Conservation (phyloP, 2,888 invertebrate species). For the Trichogramma dendrolimi region DNA sequence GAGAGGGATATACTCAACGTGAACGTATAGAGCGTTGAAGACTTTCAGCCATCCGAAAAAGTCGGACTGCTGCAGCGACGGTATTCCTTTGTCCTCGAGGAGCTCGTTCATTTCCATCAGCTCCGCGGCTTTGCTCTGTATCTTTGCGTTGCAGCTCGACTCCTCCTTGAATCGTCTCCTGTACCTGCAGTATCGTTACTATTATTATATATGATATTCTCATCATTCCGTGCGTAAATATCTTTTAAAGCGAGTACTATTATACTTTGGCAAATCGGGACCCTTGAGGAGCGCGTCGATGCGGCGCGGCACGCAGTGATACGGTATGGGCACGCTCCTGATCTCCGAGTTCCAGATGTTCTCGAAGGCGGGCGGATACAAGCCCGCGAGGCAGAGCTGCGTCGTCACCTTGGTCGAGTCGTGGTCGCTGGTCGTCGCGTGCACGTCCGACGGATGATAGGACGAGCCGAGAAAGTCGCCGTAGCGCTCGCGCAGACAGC, state of each 20-base stretch:
- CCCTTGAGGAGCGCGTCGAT: background rate
- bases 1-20: conserved; percentile 8
- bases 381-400: conserved; percentile 61
- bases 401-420: conserved; percentile 72
- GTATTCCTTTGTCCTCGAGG: conserved; percentile 18
- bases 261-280: conserved; percentile 1
- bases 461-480: conserved; percentile 51
- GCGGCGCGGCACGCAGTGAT: background rate
- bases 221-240: background rate
- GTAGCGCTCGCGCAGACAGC: conserved; percentile 53
- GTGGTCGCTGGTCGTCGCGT: conserved; percentile 61
- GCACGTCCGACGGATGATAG: conserved; percentile 46
- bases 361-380: conserved; percentile 59
- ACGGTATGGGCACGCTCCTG: conserved; percentile 62
- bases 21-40: conserved; percentile 5
- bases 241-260: background rate
- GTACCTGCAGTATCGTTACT: conserved; percentile 25
- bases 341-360: conserved; percentile 58
- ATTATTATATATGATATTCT: too few species aligned
- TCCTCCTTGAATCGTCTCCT: conserved; percentile 19
- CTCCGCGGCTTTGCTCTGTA: conserved; percentile 13
- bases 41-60: background rate
- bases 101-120: conserved; percentile 23
- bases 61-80: background rate
- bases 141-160: conserved; percentile 7